These are phyloP conservation scores for Microctonus brassicae DNA, from an alignment of 2,888 invertebrate species.

Conservation along the genomic window DNA sequence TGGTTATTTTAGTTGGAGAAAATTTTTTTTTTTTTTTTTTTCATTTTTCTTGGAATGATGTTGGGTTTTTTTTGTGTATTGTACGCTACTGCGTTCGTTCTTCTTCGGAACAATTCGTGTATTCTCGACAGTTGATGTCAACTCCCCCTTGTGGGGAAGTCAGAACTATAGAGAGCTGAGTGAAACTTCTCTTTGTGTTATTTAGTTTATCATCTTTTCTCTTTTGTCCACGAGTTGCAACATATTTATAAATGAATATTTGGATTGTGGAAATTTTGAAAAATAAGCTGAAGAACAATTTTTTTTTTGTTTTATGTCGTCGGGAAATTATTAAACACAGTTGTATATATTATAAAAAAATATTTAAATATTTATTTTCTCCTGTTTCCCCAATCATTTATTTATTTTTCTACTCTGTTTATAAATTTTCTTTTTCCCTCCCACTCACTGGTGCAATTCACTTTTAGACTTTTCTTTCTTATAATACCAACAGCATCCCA, in stretches of 20 bases:
- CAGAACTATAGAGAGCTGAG: no score
- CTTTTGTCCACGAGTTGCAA: slow-evolving; percentile 51
- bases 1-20: no score
- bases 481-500: slow-evolving; percentile 35
- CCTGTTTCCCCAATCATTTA: neutral
- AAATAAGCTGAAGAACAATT: no score
- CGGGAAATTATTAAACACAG: no score
- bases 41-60: no score
- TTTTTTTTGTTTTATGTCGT: no score
- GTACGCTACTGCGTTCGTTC: slow-evolving; percentile 58
- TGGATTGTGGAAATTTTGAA: no score
- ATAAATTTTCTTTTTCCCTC: slow-evolving; percentile 27
- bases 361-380: neutral
- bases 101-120: slow-evolving; percentile 54
- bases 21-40: no score
- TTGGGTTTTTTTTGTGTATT: slow-evolving; percentile 24
- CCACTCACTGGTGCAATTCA: slow-evolving; percentile 41
- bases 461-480: slow-evolving; percentile 47
- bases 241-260: slow-evolving; percentile 24
- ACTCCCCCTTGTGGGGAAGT: no score
- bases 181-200: no score
- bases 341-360: no score
- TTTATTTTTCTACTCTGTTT: slow-evolving; percentile 62
- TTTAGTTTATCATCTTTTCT: slow-evolving; percentile 56
- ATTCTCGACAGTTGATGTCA: slow-evolving; percentile 58